Conservation (phyloP, 2,888 invertebrate genomes). For the Folsomia manolachei region DNA sequence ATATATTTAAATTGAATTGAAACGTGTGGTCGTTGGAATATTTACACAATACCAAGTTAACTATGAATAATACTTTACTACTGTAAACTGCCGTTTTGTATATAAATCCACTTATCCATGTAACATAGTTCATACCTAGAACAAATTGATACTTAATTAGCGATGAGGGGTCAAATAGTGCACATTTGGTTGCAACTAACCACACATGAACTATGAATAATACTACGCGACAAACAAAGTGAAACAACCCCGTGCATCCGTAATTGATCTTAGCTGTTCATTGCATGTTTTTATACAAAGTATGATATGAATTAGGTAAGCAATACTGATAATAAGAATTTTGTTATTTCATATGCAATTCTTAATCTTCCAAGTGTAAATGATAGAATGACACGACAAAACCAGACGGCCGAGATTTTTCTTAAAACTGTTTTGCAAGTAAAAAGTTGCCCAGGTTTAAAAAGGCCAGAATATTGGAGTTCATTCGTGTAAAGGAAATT, state of each 20-base stretch:
- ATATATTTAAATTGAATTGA: background rate
- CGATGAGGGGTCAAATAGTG: too few species aligned
- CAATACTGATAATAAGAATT: background rate
- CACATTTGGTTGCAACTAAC: background rate
- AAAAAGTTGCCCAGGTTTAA: too few species aligned
- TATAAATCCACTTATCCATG: conserved; percentile 26
- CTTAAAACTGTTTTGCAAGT: too few species aligned
- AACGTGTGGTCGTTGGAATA: background rate
- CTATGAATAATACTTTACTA: background rate
- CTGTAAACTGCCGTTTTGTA: conserved; percentile 30
- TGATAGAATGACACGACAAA: background rate
- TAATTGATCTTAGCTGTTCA: background rate
- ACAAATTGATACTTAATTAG: background rate
- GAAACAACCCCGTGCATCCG: background rate
- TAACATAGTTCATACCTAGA: conserved; percentile 5
- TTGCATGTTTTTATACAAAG: background rate
- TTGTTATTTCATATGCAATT: background rate
- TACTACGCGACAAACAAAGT: background rate
- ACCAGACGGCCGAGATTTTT: background rate
- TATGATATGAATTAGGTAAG: background rate
- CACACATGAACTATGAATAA: background rate
- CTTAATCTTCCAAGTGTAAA: background rate
- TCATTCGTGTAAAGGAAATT: too few species aligned
- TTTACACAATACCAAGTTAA: background rate
- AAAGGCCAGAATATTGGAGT: too few species aligned